A percentile compares a stretch with the other conserved stretches of the same genome.
These are phyloP conservation scores for Neolamprologus brichardi DNA, from an alignment of 2,113 vertebrate species.

Conservation along the genomic window DNA sequence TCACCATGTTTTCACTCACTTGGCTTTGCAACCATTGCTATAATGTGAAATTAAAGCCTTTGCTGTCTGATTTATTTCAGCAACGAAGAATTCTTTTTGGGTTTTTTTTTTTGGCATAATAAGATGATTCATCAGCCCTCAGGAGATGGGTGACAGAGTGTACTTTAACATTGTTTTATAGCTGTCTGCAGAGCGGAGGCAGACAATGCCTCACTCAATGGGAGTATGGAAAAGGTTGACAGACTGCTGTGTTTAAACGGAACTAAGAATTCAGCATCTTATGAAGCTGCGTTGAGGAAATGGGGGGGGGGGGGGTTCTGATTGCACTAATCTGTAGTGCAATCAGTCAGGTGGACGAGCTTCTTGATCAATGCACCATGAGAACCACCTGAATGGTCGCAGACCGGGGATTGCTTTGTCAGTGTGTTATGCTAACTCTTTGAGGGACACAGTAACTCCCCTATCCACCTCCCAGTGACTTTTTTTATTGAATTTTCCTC, in stretches of 20 bases:
- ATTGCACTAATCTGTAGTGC: conserved; percentile 37
- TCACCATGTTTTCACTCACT: conserved; percentile 1
- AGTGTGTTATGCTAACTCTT: conserved; percentile 25
- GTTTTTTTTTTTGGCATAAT: not conserved
- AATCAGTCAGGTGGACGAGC: conserved; percentile 62
- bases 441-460: conserved; percentile 28
- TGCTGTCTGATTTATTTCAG: not conserved
- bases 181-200: conserved; percentile 55
- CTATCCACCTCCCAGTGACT: not conserved
- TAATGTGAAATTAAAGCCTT: not conserved
- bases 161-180: conserved; percentile 61
- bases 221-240: conserved; percentile 72
- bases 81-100: not conserved
- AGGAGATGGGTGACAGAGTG: conserved; percentile 38
- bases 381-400: conserved; percentile 49
- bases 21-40: not conserved
- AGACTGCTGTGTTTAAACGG: conserved; percentile 75
- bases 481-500: not conserved
- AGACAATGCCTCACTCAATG: conserved; percentile 70
- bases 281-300: conserved; percentile 20
- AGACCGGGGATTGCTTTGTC: not conserved
- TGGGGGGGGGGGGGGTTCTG: not conserved
- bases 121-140: conserved; percentile 25
- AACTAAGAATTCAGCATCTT: conserved; percentile 74
- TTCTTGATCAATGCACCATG: conserved; percentile 60